Evolutionary conservation across 2,888 invertebrate genomes (phyloP), one percentile per base, ranked within the genome.

Genomic region (Axea sp.): DNA sequence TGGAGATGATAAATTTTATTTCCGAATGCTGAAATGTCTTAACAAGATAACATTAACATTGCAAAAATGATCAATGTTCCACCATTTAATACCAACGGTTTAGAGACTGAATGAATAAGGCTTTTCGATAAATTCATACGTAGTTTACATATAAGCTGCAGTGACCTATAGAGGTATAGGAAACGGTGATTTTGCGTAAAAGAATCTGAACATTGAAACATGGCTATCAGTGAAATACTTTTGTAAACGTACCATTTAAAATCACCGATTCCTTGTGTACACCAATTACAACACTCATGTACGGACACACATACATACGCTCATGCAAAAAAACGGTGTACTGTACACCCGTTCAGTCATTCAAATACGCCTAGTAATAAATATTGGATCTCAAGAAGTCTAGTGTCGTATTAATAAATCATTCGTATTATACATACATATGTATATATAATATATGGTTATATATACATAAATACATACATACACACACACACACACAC

Each of bases 291-390:
- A 30, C 22, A 47, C 39, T 31, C 24, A 35, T 57, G 30, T 41
- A 43, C 45, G 43, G n/a, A 41, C 55, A 53, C 43, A 28, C 30
- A 55, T 41, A 39, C 14, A 37, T 9, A 49, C 64, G 37, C 45
- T 8, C 43, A 15, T 3, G 5, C 33, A 43, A 15, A n/a, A 35
- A 28, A 47, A 26, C 3, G 19, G 4, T 28, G 7, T 33, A 64
- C 26, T 37, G 26, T 37, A 55, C 45, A 55, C 28, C 17, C 47
- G 14, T 35, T 64, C 64, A 26, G 8, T 83, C 78, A 84, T 87
- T 85, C 80, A 86, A 75, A 82, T 84, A 84, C 83, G 79, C 79
- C 84, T 86, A 86, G 75, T 80, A 86, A 86, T 86, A 87, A 87
- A 87, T 87, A 86, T 84, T 83, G 80, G 75, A 82, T 82, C 80